Conservation (phyloP, 2,113 vertebrate genomes). For the Hemibagrus wyckioides region DNA sequence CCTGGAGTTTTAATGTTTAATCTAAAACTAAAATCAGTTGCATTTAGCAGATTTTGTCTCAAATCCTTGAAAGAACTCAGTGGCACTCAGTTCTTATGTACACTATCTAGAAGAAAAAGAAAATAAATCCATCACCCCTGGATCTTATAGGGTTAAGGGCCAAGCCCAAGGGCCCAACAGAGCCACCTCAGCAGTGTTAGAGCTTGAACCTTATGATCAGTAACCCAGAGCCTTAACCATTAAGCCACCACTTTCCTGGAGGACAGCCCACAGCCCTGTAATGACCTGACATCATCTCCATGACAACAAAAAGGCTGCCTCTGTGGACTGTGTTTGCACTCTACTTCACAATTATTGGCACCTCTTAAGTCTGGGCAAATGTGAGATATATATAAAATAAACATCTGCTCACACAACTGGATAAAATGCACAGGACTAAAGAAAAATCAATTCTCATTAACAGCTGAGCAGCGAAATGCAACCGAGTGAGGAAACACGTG, state of each 20-base stretch:
- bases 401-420: neutral
- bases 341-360: constrained; percentile 12
- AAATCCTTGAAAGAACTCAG: neutral
- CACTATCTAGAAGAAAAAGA: neutral
- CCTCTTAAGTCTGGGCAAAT: neutral
- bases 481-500: neutral
- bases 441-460: neutral
- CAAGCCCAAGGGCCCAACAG: no score
- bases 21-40: neutral
- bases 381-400: neutral
- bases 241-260: no score
- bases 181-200: no score
- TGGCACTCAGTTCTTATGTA: neutral
- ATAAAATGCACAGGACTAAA: neutral
- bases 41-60: neutral
- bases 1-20: neutral
- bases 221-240: no score
- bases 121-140: no score
- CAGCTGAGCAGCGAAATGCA: no score
- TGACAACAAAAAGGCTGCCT: constrained; percentile 4
- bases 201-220: no score
- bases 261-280: no score
- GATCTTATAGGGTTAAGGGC: no score
- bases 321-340: neutral
- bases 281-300: neutral